Conservation (phyloP, 2,113 vertebrate species). For the Plectropomus leopardus region DNA sequence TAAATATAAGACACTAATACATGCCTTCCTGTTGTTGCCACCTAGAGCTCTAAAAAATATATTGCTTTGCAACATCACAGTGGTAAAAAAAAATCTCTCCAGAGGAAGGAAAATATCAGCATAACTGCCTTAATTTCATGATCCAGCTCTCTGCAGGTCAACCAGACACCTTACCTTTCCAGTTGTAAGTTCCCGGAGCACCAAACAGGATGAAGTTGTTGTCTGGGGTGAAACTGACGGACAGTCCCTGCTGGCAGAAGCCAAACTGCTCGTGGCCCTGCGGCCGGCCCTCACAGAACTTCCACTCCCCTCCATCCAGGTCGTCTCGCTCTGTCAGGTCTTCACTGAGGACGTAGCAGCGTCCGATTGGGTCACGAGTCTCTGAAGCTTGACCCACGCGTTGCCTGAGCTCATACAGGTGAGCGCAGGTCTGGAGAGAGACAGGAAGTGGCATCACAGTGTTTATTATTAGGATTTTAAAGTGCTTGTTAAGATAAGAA, state of each 20-base stretch:
- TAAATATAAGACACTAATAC: too few species aligned
- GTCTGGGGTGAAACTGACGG: conserved; percentile 93
- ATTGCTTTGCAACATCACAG: not conserved
- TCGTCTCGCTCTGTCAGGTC: conserved; percentile 90
- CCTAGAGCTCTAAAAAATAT: not conserved
- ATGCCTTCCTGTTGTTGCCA: not conserved
- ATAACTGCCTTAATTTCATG: not conserved
- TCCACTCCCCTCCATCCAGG: conserved; percentile 95
- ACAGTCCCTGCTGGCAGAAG: conserved; percentile 95
- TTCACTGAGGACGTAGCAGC: conserved; percentile 95
- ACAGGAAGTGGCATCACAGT: not conserved
- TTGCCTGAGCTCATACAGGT: conserved; percentile 92
- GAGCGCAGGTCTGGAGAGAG: conserved; percentile 91
- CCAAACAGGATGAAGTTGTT: conserved; percentile 93
- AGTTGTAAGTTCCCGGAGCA: conserved; percentile 96
- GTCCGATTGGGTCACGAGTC: conserved; percentile 93
- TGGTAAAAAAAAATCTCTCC: not conserved
- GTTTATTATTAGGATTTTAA: not conserved
- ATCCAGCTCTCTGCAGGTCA: not conserved
- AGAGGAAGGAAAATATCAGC: not conserved
- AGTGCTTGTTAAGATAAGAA: not conserved
- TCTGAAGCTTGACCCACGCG: conserved; percentile 90
- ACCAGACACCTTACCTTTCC: conserved; percentile 89
- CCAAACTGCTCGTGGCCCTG: conserved; percentile 96
- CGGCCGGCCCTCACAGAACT: conserved; percentile 93